phyloP scores from a whole-genome alignment of 23 tunicate species.

The Styela clava region DNA sequence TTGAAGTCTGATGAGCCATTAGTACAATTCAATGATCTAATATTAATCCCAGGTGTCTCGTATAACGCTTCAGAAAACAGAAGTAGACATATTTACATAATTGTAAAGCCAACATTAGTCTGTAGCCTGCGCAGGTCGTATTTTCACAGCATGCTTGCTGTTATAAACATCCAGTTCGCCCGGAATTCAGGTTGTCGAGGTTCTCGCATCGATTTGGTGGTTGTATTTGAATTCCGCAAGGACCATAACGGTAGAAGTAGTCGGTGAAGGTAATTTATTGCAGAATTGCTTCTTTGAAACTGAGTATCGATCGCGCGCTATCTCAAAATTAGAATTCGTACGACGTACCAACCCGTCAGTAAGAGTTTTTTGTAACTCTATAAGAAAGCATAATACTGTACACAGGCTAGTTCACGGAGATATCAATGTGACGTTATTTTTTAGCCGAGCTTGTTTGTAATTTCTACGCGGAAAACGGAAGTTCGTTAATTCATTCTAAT shows the following conservation, averaged over 20 bases:
- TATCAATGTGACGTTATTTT: no score
- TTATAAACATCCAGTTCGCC: not conserved
- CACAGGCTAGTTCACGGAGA: no score
- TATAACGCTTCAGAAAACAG: not conserved
- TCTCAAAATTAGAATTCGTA: not conserved
- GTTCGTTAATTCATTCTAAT: no score
- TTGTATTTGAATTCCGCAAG: not conserved
- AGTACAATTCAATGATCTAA: not conserved
- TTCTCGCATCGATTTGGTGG: not conserved
- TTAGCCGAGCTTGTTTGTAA: no score
- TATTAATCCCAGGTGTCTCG: not conserved
- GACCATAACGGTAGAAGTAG: not conserved
- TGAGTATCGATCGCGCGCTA: not conserved
- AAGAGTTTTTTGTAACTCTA: no score
- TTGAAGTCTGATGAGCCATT: not conserved
- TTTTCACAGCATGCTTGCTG: not conserved
- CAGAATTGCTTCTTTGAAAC: not conserved
- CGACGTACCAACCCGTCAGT: no score
- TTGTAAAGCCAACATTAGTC: not conserved
- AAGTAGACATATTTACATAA: not conserved
- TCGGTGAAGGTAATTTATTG: not conserved
- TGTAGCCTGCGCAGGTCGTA: not conserved
- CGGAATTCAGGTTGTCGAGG: not conserved
- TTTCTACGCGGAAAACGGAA: no score
- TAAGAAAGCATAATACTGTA: no score